Percentiles rank a stretch among this genome's conserved stretches.
These are phyloP conservation scores for Nymphalis polychloros DNA, from an alignment of 2,888 invertebrate genomes.

Conservation along the genomic window DNA sequence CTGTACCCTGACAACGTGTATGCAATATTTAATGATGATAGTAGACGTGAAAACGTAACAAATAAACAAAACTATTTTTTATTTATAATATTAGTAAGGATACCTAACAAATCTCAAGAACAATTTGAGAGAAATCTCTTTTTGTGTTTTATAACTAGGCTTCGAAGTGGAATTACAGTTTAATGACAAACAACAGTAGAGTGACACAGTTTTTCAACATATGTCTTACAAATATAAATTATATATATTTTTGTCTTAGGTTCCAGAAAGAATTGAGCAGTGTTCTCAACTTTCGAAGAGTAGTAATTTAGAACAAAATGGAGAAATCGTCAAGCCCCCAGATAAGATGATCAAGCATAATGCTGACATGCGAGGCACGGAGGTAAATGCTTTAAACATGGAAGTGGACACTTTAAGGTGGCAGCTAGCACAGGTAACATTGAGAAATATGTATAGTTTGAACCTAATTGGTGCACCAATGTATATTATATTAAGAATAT, in stretches of 20 bases:
- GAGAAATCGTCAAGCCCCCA: conserved; percentile 54
- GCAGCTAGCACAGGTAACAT: conserved; percentile 86
- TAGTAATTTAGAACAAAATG: conserved; percentile 54
- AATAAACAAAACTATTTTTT: too few species aligned
- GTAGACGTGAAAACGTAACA: too few species aligned
- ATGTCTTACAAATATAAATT: neutral
- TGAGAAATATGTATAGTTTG: neutral
- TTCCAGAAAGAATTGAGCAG: conserved; percentile 68
- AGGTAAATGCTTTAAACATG: conserved; percentile 81
- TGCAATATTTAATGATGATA: too few species aligned
- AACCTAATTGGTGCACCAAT: conserved; percentile 57
- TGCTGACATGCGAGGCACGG: conserved; percentile 58
- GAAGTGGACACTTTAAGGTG: conserved; percentile 87
- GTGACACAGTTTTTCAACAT: conserved; percentile 44
- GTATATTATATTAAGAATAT: conserved; percentile 11
- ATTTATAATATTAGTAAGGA: too few species aligned
- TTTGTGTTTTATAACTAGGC: conserved; percentile 45
- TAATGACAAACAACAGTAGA: conserved; percentile 49
- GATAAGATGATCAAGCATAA: conserved; percentile 50
- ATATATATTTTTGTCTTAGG: conserved; percentile 56
- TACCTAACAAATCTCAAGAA: too few species aligned
- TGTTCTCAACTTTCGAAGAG: conserved; percentile 66
- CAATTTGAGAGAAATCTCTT: conserved; percentile 49
- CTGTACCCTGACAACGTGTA: too few species aligned
- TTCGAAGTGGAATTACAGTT: conserved; percentile 41